Evolutionary conservation across 2,888 invertebrate genomes (phyloP).

Genomic region (Amblyjoppa proteus): DNA sequence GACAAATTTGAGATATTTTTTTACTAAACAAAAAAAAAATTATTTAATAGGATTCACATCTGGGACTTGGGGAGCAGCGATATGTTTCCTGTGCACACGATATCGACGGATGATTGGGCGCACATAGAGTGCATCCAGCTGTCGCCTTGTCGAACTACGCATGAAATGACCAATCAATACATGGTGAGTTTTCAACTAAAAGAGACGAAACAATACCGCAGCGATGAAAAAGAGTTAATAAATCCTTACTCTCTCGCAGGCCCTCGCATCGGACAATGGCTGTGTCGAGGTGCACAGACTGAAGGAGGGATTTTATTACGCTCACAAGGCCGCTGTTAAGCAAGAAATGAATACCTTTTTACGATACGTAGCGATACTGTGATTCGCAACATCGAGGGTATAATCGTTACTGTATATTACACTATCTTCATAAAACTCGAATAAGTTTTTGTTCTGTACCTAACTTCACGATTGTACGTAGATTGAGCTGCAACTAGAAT

Average conservation of each 20-base stretch:
- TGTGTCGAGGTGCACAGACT: constrained; percentile 85
- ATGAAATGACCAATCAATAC: constrained; percentile 82
- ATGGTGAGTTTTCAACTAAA: constrained; percentile 82
- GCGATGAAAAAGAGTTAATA: not conserved
- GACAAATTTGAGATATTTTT: too few relatives aligned
- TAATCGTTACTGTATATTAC: not conserved
- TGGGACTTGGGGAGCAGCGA: constrained; percentile 87
- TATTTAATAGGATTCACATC: constrained; percentile 83
- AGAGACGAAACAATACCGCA: not conserved
- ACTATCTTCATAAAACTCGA: constrained; percentile 1
- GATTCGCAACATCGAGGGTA: constrained; percentile 57
- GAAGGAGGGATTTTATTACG: constrained; percentile 83
- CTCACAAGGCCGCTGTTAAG: constrained; percentile 81
- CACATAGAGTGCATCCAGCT: constrained; percentile 84
- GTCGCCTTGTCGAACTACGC: constrained; percentile 81
- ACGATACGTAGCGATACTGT: constrained; percentile 84
- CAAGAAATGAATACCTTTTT: constrained; percentile 85
- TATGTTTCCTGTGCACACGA: constrained; percentile 85
- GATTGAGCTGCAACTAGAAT: constrained; percentile 15
- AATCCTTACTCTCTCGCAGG: constrained; percentile 79
- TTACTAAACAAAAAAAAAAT: not conserved
- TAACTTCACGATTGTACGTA: constrained; percentile 74
- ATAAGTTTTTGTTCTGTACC: constrained; percentile 62
- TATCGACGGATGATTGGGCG: constrained; percentile 83
- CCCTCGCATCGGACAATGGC: constrained; percentile 85